Evolutionary conservation across 2,113 vertebrate genomes (phyloP), one percentile per base, ranked within the genome.

Genomic region (Anguilla rostrata): DNA sequence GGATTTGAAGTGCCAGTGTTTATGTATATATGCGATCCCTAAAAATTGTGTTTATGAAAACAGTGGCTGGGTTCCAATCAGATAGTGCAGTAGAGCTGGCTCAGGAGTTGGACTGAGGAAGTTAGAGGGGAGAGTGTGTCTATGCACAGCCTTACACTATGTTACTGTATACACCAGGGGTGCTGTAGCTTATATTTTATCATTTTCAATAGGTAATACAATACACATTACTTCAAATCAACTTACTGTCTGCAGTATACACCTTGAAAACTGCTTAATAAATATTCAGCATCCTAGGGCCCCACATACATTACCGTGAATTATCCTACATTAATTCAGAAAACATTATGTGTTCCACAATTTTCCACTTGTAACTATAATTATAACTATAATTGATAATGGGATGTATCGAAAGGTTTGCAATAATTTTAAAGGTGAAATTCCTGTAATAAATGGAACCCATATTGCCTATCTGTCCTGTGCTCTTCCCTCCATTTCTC

Each of bases 1-100:
- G 89, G 88, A 92, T 89, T 93, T 91, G 91, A 89, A 90, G 87
- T 89, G 93, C 92, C 90, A 92, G 90, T 93, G 93, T 94, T 94
- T 94, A 94, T 93, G 92, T 90, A 92, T 91, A 89, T 91, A 92
- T 90, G 89, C 91, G 87, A 63, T 88, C 88, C 90, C 90, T 92
- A 91, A 92, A 88, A 92, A 87, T 90, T 88, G 89, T 93, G 90
- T 93, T 94, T 94, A 95, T 93, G 92, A 94, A 94, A 94, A 94
- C 93, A 93, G 91, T 92, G 93, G 94, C 92, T 71, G 46, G 0
- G 88, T 90, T 93, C 94, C 94, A 89, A 94, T 95, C 93, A 93
- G 94, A 95, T 94, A 93, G 2, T n/a, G 85, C 39, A 88, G 6
- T 79, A 43, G 85, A 63, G 39, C 85, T 34, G 79, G 79, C 66